Evolutionary conservation across 2,888 invertebrate genomes (phyloP), one percentile per base, ranked within the genome.

Genomic region (Sicus ferrugineus): DNA sequence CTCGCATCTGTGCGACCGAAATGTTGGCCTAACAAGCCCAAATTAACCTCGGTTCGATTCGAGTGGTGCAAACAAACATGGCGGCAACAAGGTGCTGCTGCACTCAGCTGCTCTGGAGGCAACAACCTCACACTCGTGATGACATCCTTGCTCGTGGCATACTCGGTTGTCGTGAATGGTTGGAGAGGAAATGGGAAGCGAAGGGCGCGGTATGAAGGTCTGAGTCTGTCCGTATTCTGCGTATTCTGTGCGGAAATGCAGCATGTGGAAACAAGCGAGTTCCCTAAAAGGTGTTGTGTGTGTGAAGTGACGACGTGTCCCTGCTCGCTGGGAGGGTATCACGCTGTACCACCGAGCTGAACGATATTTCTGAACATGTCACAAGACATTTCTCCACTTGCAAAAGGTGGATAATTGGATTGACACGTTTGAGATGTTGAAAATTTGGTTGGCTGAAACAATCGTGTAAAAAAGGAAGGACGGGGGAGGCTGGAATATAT

Each of bases 391-490:
- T 78, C 78, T 74, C 77, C 75, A 75, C 76, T 79, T 80, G 76
- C 80, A 77, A 79, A n/a, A 80, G 80, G 80, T 81, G 78, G 81
- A 80, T 81, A 81, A 81, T 81, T 81, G 82, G 81, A 82, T 81
- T 81, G 82, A 82, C 82, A 82, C 81, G 81, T 81, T 77, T 77
- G 78, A 81, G 66, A 56, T 66, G 66, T 31, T 30, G 28, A 38
- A 61, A 58, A 28, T 58, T 4, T 34, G 31, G 59, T 34, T 59
- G 34, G 19, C 38, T 38, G 19, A 34, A 59, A 59, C 34, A 23
- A 38, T 59, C 19, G 26, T 19, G 19, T 21, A 3, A 11, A 31
- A n/a, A 26, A 54, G 54, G 26, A 6, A 14, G 28, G 16, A 26
- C 0, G 28, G 28, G 26, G 9, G 16, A 56, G 30, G 56, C 28